These are phyloP conservation scores for Crypturellus tataupa DNA, from an alignment of 2,797 vertebrate genomes.

Conservation along the genomic window DNA sequence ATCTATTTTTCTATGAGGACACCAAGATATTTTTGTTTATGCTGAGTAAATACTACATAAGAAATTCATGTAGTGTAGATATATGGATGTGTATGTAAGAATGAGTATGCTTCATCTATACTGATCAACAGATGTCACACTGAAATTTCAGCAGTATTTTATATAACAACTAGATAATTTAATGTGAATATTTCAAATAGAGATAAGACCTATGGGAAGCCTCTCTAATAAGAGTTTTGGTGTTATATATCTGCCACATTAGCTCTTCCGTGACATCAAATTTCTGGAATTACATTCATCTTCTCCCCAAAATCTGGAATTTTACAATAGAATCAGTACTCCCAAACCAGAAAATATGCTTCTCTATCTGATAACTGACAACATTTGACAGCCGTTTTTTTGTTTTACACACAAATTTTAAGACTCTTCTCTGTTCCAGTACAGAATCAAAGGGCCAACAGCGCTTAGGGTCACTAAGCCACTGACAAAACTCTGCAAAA, in stretches of 20 bases:
- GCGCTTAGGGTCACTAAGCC: not conserved
- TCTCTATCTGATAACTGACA: not conserved
- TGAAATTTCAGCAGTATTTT: slow-evolving; percentile 14
- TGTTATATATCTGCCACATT: not conserved
- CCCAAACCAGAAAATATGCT: not conserved
- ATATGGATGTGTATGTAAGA: not conserved
- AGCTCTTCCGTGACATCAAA: not conserved
- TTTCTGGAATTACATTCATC: not conserved
- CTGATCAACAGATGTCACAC: not conserved
- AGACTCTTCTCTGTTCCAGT: not conserved
- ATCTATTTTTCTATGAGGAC: not conserved
- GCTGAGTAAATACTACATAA: not conserved
- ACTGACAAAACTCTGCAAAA: slow-evolving; percentile 11
- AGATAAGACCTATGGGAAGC: not conserved
- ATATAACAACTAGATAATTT: not conserved
- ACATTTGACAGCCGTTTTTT: not conserved
- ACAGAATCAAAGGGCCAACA: slow-evolving; percentile 5
- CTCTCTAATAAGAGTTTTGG: not conserved
- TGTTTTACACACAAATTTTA: not conserved
- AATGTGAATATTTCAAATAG: not conserved
- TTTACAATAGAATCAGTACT: not conserved
- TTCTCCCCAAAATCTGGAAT: not conserved
- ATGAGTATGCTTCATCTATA: not conserved
- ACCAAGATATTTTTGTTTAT: not conserved
- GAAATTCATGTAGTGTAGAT: not conserved